Base-by-base conservation (phyloP, 2,797 vertebrate species). In the Coregonus sp. region DNA sequence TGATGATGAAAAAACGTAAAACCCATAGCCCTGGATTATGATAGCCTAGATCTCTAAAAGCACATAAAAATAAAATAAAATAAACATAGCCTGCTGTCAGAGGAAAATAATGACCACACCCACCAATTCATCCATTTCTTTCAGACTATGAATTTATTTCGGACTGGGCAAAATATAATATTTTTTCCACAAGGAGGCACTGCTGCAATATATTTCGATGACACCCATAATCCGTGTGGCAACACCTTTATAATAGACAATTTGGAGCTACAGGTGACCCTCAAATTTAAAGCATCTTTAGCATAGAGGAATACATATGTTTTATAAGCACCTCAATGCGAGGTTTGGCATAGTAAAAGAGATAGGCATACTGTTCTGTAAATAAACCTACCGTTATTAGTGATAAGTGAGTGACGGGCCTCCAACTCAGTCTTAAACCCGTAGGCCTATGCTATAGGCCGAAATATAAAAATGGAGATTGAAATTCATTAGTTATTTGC, bases 401-500 rank as follows among this genome's bases (percentile, higher is more conserved):
- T 63, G 12, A 5, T 25, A 25, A 63, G 16, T 25, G 59, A 63
- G 5, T 20, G 6, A 12, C 3, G 1, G 16, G 59, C 59, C 20
- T 63, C 59, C 59, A 25, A 63, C 14, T 59, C 56, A 56, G 56
- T 59, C n/a, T 25, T 25, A 61, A 29, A 63, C 3, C 20, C 20
- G 1, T 56, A 47, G 9, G 9, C 40, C 40, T 47, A 47, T 11
- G 40, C 40, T 47, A 47, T 47, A 47, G 16, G 7, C 6, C 59
- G 0, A 63, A 63, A 9, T 9, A 63, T 63, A 29, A 25, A 63
- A 25, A 12, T 11, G 61, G 18, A 52, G 31, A 59, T 40, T 35
- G 54, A 70, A 5, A 16, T 9, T 37, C 29, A 50, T 31, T 72
- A 40, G 77, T 74, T 76, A 85, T 84, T 89, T 88, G 54, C 54